These are phyloP conservation scores for Zelleria hepariella DNA, from an alignment of 2,888 invertebrate species.

Conservation along the genomic window DNA sequence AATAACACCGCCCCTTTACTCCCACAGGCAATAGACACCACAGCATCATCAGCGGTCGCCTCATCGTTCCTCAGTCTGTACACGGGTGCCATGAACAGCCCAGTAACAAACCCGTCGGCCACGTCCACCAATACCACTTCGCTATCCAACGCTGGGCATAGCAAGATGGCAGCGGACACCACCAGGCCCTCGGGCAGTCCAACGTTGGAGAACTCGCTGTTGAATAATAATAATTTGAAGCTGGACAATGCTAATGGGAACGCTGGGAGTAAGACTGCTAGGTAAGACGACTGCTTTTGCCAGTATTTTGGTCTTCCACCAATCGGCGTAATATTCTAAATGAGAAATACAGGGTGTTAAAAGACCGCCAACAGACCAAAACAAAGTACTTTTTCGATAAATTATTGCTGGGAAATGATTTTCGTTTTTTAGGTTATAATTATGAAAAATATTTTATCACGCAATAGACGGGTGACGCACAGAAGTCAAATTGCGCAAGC, in stretches of 20 bases:
- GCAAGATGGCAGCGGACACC: constrained; percentile 50
- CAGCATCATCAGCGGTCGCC: constrained; percentile 68
- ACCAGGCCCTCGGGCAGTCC: constrained; percentile 51
- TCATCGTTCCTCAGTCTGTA: constrained; percentile 67
- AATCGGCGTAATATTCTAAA: no score
- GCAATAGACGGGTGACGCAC: no score
- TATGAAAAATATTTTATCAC: no score
- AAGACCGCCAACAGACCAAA: no score
- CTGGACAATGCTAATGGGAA: constrained; percentile 63
- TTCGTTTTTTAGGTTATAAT: no score
- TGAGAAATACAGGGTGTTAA: no score
- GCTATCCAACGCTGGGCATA: constrained; percentile 34
- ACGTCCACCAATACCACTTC: constrained; percentile 32
- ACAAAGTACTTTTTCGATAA: no score
- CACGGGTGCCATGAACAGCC: constrained; percentile 63
- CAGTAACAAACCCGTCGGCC: constrained; percentile 42
- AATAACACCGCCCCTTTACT: not conserved
- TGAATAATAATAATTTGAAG: constrained; percentile 61
- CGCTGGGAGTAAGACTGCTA: constrained; percentile 62
- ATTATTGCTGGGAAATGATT: no score
- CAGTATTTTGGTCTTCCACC: no score
- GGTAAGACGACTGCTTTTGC: constrained; percentile 27
- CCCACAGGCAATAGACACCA: constrained; percentile 71
- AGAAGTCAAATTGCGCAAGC: no score
- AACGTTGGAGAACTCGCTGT: constrained; percentile 45